A percentile compares a stretch with the other conserved stretches of the same genome.
Evolutionary conservation across 2,888 invertebrate genomes (phyloP).

Genomic region (Troides oblongomaculatus): DNA sequence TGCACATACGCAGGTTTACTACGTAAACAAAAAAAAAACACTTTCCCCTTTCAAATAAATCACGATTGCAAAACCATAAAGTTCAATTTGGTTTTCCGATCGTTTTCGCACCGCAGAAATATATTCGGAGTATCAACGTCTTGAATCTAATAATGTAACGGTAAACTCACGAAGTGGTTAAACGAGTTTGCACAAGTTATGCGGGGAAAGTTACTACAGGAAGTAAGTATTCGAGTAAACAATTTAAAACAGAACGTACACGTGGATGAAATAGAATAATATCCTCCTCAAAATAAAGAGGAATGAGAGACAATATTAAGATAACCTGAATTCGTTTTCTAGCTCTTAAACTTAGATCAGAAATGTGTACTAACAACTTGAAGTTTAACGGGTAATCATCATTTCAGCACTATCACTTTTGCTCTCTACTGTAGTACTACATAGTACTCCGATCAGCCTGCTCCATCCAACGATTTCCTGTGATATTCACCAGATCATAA

Average conservation of each 20-base stretch:
- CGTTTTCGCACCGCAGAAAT: conserved; percentile 13
- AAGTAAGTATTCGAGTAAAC: conserved; percentile 10
- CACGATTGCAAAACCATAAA: neutral
- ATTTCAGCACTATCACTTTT: too few species aligned
- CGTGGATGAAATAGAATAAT: neutral
- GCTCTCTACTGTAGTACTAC: too few species aligned
- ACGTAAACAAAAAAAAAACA: neutral
- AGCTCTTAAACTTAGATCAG: too few species aligned
- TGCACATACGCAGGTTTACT: neutral
- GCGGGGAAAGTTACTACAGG: neutral
- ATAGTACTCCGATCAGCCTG: too few species aligned
- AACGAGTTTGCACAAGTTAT: conserved; percentile 32
- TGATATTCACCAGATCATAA: too few species aligned
- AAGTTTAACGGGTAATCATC: too few species aligned
- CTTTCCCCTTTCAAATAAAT: neutral
- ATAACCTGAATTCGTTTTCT: too few species aligned
- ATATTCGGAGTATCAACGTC: conserved; percentile 12
- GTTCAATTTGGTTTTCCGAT: conserved; percentile 8
- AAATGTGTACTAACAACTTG: too few species aligned
- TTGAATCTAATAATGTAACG: conserved; percentile 28
- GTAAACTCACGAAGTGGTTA: conserved; percentile 34
- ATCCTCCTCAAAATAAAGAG: neutral
- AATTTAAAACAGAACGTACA: conserved; percentile 2
- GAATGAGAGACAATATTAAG: too few species aligned
- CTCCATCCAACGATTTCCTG: too few species aligned